A percentile compares a stretch with the other conserved stretches of the same genome.
phyloP scores from a whole-genome alignment of 2,113 vertebrate genomes.

The Rhagologus leucostigma region DNA sequence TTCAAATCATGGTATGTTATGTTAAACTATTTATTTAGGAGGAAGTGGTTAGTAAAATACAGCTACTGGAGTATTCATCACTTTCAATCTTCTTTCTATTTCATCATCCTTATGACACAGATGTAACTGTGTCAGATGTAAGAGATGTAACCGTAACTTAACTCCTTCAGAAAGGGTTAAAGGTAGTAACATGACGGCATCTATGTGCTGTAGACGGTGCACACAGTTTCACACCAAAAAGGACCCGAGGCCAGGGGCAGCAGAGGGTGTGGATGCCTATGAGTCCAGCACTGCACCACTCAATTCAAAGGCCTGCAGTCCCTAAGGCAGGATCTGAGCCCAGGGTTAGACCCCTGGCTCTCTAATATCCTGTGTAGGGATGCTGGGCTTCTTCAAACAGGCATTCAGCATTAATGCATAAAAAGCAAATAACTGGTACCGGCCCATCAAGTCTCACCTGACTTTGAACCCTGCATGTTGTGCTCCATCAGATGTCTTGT shows the following conservation, averaged over 20 bases:
- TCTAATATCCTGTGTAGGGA: neutral
- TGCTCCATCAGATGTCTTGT: neutral
- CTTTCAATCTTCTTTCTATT: neutral
- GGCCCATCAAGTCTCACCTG: neutral
- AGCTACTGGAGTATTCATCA: neutral
- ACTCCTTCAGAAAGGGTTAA: neutral
- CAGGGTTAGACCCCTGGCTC: neutral
- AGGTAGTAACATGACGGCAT: neutral
- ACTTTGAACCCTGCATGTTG: neutral
- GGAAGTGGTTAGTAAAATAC: neutral
- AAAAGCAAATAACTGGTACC: neutral
- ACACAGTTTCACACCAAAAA: neutral
- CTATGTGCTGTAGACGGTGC: neutral
- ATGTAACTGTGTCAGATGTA: too few species aligned
- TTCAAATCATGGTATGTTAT: neutral
- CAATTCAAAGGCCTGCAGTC: neutral
- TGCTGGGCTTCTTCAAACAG: neutral
- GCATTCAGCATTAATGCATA: neutral
- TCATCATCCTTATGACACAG: neutral
- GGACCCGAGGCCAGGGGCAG: neutral
- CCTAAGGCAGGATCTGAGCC: neutral
- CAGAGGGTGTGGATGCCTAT: neutral
- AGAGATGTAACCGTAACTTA: too few species aligned
- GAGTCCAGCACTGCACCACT: neutral
- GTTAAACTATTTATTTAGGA: neutral